phyloP scores from a whole-genome alignment of 1,140 invertebrate genomes.

The Coboldia fuscipes region DNA sequence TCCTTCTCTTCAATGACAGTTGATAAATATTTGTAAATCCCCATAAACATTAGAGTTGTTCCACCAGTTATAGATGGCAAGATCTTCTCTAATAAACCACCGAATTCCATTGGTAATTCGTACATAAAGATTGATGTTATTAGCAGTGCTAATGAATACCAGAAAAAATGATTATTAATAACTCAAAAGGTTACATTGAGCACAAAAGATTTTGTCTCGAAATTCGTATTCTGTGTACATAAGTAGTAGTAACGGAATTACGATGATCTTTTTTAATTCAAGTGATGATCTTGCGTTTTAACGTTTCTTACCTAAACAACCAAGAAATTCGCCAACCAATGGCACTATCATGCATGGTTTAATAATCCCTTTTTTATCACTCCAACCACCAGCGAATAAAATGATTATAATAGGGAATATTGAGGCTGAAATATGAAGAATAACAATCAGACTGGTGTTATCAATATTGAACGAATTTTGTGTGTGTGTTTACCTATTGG shows the following conservation, averaged over 20 bases:
- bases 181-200: no score
- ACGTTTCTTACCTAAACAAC: no score
- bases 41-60: slow-evolving; percentile 35
- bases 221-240: no score
- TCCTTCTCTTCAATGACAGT: slow-evolving; percentile 30
- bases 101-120: slow-evolving; percentile 25
- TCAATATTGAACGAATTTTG: not conserved
- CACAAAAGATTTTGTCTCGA: no score
- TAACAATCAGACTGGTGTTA: not conserved
- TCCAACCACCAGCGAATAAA: slow-evolving; percentile 34
- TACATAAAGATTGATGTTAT: slow-evolving; percentile 18
- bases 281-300: no score
- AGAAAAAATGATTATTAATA: not conserved
- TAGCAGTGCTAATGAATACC: slow-evolving; percentile 10
- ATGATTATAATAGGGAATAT: slow-evolving; percentile 28
- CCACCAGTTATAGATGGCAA: slow-evolving; percentile 29
- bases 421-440: slow-evolving; percentile 4
- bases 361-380: slow-evolving; percentile 29
- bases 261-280: no score
- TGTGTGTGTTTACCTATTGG: not conserved
- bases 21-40: slow-evolving; percentile 36
- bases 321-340: slow-evolving; percentile 26
- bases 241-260: no score
- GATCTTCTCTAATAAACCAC: slow-evolving; percentile 28
- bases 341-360: slow-evolving; percentile 33